phyloP scores from a whole-genome alignment of 2,888 invertebrate species.

The Rhogogaster chlorosoma region DNA sequence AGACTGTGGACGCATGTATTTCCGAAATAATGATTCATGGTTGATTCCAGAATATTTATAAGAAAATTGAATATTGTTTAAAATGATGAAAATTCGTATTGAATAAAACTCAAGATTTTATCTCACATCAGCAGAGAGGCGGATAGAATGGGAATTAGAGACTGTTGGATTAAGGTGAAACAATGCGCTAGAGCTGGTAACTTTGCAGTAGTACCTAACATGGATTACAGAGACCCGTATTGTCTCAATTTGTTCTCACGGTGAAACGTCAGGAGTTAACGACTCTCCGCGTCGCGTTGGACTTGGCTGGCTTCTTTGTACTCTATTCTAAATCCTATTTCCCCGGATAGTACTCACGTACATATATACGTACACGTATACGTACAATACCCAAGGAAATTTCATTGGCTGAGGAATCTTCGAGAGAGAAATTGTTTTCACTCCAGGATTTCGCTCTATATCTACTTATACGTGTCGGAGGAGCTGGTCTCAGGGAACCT shows the following conservation, averaged over 20 bases:
- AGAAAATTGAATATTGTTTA: too few relatives aligned
- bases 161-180: slow-evolving; percentile 28
- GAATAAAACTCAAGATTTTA: background rate
- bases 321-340: slow-evolving; percentile 20
- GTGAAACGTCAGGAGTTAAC: slow-evolving; percentile 45
- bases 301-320: slow-evolving; percentile 31
- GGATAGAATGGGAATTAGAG: slow-evolving; percentile 16
- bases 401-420: slow-evolving; percentile 11
- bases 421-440: slow-evolving; percentile 1
- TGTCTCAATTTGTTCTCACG: slow-evolving; percentile 45
- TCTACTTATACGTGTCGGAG: background rate
- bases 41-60: background rate
- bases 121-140: background rate
- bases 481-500: background rate
- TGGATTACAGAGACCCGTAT: slow-evolving; percentile 26
- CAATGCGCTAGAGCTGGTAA: slow-evolving; percentile 35
- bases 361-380: background rate
- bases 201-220: background rate
- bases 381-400: background rate
- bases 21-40: background rate
- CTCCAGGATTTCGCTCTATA: background rate
- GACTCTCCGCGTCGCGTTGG: slow-evolving; percentile 9
- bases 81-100: background rate
- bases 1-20: background rate
- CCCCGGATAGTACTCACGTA: background rate